phyloP scores from a whole-genome alignment of 2,888 invertebrate species.

The Tenthredo scrophulariae region DNA sequence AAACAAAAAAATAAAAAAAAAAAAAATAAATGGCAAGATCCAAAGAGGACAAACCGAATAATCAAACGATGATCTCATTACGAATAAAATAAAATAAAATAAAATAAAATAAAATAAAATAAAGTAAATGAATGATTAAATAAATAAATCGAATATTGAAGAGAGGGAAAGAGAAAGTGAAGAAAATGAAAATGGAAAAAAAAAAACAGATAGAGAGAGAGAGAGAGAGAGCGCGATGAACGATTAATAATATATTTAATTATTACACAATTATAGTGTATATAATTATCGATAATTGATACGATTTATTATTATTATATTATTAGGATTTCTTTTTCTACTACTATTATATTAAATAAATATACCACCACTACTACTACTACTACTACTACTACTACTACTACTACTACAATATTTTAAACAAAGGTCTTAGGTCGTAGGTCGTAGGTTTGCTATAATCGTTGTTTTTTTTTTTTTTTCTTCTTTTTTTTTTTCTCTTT shows the following conservation, averaged over 20 bases:
- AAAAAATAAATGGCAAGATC: slow-evolving; percentile 73
- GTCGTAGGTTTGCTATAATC: background rate
- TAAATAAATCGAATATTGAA: slow-evolving; percentile 53
- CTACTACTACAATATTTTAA: too few species aligned
- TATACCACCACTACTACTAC: background rate
- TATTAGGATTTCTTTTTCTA: background rate
- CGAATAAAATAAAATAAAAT: slow-evolving; percentile 67
- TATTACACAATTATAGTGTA: background rate
- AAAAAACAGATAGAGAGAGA: slow-evolving; percentile 46
- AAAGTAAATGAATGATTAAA: slow-evolving; percentile 21
- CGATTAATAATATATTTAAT: slow-evolving; percentile 1
- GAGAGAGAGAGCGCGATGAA: background rate
- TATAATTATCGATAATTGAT: slow-evolving; percentile 11
- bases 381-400: background rate
- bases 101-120: slow-evolving; percentile 60
- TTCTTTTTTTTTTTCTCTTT: too few species aligned
- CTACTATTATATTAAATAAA: background rate
- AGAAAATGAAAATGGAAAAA: slow-evolving; percentile 54
- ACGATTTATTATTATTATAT: background rate
- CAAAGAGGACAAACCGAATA: slow-evolving; percentile 78
- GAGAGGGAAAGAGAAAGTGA: slow-evolving; percentile 33
- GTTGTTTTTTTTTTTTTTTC: background rate
- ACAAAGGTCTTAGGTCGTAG: background rate
- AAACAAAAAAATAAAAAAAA: background rate
- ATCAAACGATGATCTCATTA: slow-evolving; percentile 79